A percentile compares a stretch with the other conserved stretches of the same genome.
phyloP scores from a whole-genome alignment of 1,140 invertebrate genomes.

The Drosophila pectinifera region DNA sequence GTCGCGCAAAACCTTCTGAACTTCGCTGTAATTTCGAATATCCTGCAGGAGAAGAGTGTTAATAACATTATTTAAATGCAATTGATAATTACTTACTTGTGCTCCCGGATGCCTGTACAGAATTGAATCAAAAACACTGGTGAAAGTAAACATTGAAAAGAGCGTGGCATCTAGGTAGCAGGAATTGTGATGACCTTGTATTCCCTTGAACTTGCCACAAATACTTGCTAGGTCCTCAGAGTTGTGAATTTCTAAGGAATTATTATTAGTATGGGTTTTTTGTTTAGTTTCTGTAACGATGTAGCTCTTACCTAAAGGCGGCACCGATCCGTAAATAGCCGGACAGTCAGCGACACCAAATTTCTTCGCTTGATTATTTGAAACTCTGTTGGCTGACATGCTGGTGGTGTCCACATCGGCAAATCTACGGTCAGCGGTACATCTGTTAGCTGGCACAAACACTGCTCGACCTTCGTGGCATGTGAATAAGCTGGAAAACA shows the following conservation, averaged over 20 bases:
- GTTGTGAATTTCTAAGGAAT: conserved; percentile 68
- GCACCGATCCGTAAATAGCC: conserved; percentile 91
- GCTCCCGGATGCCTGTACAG: conserved; percentile 90
- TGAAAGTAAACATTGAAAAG: conserved; percentile 98
- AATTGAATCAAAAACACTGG: conserved; percentile 95
- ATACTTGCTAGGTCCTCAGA: conserved; percentile 88
- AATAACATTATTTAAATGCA: no score
- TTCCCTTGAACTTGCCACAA: conserved; percentile 93
- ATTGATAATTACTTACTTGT: conserved; percentile 86
- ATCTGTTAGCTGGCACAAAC: conserved; percentile 92
- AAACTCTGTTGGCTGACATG: conserved; percentile 21
- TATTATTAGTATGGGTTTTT: neutral
- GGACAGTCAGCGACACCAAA: conserved; percentile 89
- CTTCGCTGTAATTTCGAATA: conserved; percentile 93
- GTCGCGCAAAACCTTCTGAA: conserved; percentile 95
- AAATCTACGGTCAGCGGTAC: conserved; percentile 92
- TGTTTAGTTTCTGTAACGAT: neutral
- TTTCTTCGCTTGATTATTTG: conserved; percentile 56
- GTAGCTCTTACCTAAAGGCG: conserved; percentile 88
- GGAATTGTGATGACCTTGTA: conserved; percentile 99
- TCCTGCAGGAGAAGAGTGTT: conserved; percentile 87
- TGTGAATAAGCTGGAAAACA: conserved; percentile 59
- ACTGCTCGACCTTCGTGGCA: conserved; percentile 87
- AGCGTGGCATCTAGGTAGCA: conserved; percentile 98
- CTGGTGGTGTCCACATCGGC: conserved; percentile 86